These are phyloP conservation scores for Tachina lurida DNA, from an alignment of 2,888 invertebrate species.

Conservation along the genomic window DNA sequence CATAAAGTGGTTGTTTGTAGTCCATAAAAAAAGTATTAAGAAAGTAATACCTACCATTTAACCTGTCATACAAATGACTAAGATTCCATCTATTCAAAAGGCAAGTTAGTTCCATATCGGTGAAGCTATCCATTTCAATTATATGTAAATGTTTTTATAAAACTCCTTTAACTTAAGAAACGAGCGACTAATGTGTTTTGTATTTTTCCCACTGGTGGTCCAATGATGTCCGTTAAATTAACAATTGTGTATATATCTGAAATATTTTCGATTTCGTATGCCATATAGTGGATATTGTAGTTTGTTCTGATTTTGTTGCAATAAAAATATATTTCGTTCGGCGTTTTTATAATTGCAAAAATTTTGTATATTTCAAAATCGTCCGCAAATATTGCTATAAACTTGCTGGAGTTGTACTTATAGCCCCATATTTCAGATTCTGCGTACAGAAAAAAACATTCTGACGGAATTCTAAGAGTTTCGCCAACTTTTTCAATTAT, in stretches of 20 bases:
- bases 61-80: slow-evolving; percentile 6
- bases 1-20: not conserved
- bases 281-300: not conserved
- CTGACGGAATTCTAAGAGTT: no score
- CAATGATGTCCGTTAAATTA: not conserved
- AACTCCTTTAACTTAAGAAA: slow-evolving; percentile 1
- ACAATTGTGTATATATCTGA: slow-evolving; percentile 3
- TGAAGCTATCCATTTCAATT: slow-evolving; percentile 2
- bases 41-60: slow-evolving; percentile 8
- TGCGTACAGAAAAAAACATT: no score
- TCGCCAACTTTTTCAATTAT: no score
- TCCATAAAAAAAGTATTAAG: not conserved
- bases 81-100: not conserved
- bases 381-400: no score
- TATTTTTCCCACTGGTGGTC: slow-evolving; percentile 1
- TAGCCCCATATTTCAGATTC: no score
- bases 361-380: no score
- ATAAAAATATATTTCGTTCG: no score
- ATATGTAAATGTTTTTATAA: not conserved
- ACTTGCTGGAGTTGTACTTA: no score
- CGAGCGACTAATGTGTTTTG: not conserved
- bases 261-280: slow-evolving; percentile 8
- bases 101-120: slow-evolving; percentile 4
- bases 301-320: not conserved
- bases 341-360: no score